phyloP scores from a whole-genome alignment of 1,140 invertebrate genomes.

The Neodiprion lecontei region DNA sequence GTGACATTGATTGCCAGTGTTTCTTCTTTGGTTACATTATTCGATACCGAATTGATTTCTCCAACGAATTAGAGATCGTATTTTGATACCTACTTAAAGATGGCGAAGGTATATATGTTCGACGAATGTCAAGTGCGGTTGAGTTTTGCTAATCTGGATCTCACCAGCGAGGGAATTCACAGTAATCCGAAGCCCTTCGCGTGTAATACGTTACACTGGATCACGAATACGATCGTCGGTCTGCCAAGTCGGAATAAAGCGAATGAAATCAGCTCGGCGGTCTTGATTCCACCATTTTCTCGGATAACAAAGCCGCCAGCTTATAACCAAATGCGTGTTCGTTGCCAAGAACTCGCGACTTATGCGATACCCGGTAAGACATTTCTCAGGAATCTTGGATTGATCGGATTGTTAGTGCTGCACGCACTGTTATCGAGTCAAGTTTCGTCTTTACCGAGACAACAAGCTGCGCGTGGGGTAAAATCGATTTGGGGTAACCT shows the following conservation, averaged over 20 bases:
- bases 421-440: no score
- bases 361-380: neutral
- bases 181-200: neutral
- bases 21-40: no score
- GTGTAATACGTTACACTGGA: neutral
- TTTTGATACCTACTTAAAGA: no score
- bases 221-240: neutral
- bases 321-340: no score
- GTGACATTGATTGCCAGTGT: no score
- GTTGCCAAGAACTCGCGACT: neutral
- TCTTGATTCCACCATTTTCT: neutral
- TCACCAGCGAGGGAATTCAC: neutral
- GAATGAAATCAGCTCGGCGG: neutral
- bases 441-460: no score
- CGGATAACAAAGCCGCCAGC: neutral
- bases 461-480: no score
- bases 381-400: neutral
- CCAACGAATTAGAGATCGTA: no score
- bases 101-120: no score
- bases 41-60: no score
- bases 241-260: neutral
- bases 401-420: no score
- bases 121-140: neutral
- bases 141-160: neutral
- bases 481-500: no score